phyloP scores from a whole-genome alignment of 2,888 invertebrate species.

The Notodonta dromedarius region DNA sequence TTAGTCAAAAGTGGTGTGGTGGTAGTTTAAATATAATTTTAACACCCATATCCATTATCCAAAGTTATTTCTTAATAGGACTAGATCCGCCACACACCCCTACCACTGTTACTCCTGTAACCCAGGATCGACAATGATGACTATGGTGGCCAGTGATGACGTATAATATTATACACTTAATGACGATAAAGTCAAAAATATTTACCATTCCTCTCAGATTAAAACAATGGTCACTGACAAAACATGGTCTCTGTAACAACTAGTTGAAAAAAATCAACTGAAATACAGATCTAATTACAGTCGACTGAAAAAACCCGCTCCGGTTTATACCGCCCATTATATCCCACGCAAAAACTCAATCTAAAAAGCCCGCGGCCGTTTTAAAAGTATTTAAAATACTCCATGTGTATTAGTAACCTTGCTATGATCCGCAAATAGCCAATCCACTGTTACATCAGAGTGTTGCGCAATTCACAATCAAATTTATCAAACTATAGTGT shows the following conservation, averaged over 20 bases:
- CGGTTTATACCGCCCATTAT: not conserved
- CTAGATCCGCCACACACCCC: too few species aligned
- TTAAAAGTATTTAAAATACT: not conserved
- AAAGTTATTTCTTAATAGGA: too few species aligned
- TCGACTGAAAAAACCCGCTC: not conserved
- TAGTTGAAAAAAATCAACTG: not conserved
- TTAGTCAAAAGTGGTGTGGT: too few species aligned
- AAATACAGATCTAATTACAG: not conserved
- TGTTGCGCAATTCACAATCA: slow-evolving; percentile 34
- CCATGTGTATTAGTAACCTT: slow-evolving; percentile 21
- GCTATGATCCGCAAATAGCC: slow-evolving; percentile 33
- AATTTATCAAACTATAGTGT: slow-evolving; percentile 4
- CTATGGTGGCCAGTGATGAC: too few species aligned
- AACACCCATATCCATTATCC: too few species aligned
- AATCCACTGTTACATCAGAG: slow-evolving; percentile 40
- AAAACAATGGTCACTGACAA: too few species aligned
- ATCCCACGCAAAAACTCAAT: not conserved
- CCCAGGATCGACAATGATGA: too few species aligned
- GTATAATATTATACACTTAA: too few species aligned
- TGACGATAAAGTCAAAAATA: too few species aligned
- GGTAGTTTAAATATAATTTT: too few species aligned
- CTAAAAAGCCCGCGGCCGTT: not conserved
- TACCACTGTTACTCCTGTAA: too few species aligned
- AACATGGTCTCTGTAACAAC: not conserved
- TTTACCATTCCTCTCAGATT: too few species aligned